These are phyloP conservation scores for Chaetogeoica ovagalla DNA, from an alignment of 2,888 invertebrate species.

Conservation along the genomic window DNA sequence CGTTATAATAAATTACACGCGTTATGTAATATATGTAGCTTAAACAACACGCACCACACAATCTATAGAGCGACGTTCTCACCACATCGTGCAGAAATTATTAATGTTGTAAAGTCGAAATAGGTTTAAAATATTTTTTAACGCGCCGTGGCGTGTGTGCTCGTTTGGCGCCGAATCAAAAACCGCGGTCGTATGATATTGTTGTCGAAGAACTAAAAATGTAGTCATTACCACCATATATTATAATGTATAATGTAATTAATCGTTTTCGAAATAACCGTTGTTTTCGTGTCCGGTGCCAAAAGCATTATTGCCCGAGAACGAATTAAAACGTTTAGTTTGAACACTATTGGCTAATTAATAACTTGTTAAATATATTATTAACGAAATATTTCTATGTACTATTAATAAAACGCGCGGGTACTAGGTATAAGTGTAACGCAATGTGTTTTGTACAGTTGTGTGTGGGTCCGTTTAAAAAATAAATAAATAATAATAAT, in stretches of 20 bases:
- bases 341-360: not conserved
- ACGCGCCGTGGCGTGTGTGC: too few relatives aligned
- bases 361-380: not conserved
- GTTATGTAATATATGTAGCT: not conserved
- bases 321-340: not conserved
- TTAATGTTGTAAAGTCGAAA: slow-evolving; percentile 10
- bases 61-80: not conserved
- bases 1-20: slow-evolving; percentile 36
- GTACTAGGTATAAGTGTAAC: too few relatives aligned
- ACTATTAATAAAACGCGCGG: too few relatives aligned
- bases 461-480: too few relatives aligned
- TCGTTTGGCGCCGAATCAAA: slow-evolving; percentile 25
- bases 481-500: too few relatives aligned
- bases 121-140: not conserved
- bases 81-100: not conserved
- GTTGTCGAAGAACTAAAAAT: too few relatives aligned
- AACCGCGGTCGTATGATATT: not conserved
- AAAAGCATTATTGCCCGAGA: slow-evolving; percentile 2
- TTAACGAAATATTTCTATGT: not conserved
- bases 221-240: not conserved
- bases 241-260: too few relatives aligned
- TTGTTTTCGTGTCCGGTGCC: slow-evolving; percentile 13
- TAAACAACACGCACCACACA: not conserved
- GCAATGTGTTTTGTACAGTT: too few relatives aligned
- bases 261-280: not conserved